Base-by-base conservation (phyloP, 2,888 invertebrate species). In the Lamellibrachia columna region DNA sequence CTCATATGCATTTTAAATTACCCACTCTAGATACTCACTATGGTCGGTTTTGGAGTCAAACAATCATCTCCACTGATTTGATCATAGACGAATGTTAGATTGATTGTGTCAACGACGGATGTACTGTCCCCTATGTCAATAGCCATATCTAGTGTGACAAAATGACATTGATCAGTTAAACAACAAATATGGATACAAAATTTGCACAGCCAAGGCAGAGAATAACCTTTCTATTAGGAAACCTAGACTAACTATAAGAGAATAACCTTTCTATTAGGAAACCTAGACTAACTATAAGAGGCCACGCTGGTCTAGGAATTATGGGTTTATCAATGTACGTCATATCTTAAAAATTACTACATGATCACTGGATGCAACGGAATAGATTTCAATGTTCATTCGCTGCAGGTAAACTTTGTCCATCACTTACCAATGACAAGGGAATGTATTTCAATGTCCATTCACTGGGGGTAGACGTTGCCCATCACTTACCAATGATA, bases 41-140 rank as follows among this genome's bases (percentile, higher is more conserved):
- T 15, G 11, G 75, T 22, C 1, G 75, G 75, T 75, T 15, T 75
- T 6, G 75, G 15, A 22, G 75, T 75, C 15, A 75, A 15, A 75
- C 15, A 75, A 15, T 75, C 75, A 52, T 22, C 58, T 9, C 53
- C 58, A 91, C 53, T 91, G 22, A 22, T 75, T 75, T 91, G 22
- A 91, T 40, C 90, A 40, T 96, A 96, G 90, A 96, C 95, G 93
- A 96, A 96, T 92, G 96, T 95, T 90, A 96, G 95, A 93, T 96
- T 95, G 2, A 95, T 95, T 90, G 96, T 95, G 91, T 96, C 96
- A 92, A 96, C 94, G 9, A 96, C 95, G 0, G 96, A 95, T 93
- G 95, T 95, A 94, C 95, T 96, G 93, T 95, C 96, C 7, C 96
- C 96, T 22, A 96, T 95, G 92, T 96, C 96, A 58, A 96, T 96